Evolutionary conservation across 2,888 invertebrate genomes (phyloP), one percentile per base, ranked within the genome.

Genomic region (Pachliopta kotzebuea): DNA sequence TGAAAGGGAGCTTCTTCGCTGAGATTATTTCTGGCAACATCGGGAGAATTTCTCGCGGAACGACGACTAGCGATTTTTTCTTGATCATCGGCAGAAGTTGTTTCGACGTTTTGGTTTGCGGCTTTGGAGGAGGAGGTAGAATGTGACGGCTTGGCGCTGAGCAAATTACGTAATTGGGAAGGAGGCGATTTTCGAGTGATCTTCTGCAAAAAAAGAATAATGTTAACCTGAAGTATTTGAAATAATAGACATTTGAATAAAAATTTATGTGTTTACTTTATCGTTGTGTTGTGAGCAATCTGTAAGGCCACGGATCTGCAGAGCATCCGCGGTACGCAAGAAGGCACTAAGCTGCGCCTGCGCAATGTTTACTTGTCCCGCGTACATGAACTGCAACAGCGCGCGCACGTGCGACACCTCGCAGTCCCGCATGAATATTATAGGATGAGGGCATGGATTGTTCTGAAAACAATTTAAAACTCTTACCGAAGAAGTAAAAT

Each of bases 371-470:
- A 96, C 96, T 90, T 96, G 96, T 62, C 96, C 96, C 72, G 95
- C 95, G 84, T 96, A 96, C 96, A 96, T 96, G 81, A 96, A 96
- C 86, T 96, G 96, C 80, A 96, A 93, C 68, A 96, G 92, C 63
- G 96, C 95, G 72, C 95, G 94, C 72, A 96, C 93, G 82, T 96
- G 96, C 77, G 94, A 93, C 76, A 95, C 95, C 79, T 95, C 95
- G 76, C 96, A 96, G 91, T 96, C 96, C 82, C 95, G 93, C 94
- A 96, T 95, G 85, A 96, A 96, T 83, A 96, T 95, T 89, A 96
- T 96, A 68, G 96, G 96, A 86, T 96, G 96, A 80, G 96, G 95
- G 85, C 96, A 96, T 77, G 96, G 96, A 87, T 96, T 96, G 80
- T 94, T 95, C 95, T 96, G 92, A 56, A 94, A 94, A 72, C 69